Evolutionary conservation across 2,113 vertebrate species (phyloP).

Genomic region (Myodes glareolus): DNA sequence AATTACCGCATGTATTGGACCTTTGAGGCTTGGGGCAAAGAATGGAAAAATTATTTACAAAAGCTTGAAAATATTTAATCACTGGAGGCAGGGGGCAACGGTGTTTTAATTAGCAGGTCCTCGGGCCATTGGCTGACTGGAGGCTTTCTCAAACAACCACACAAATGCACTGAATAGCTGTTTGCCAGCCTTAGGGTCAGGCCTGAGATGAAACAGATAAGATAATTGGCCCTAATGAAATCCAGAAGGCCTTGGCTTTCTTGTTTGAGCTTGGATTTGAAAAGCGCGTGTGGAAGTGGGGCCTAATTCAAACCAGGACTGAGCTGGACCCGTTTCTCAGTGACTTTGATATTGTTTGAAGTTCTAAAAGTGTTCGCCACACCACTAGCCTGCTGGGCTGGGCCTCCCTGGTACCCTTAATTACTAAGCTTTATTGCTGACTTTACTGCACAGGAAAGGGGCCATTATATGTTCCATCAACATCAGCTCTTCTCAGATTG

Average conservation of each 20-base stretch:
- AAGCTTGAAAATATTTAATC: slow-evolving; percentile 99
- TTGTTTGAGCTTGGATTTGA: slow-evolving; percentile 98
- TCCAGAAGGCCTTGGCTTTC: slow-evolving; percentile 95
- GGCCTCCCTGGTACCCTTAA: slow-evolving; percentile 98
- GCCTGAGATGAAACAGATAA: slow-evolving; percentile 99
- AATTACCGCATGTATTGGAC: slow-evolving; percentile 89
- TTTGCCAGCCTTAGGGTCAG: slow-evolving; percentile 98
- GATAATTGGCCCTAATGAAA: slow-evolving; percentile 99
- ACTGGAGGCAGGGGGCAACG: slow-evolving; percentile 95
- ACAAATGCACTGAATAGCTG: slow-evolving; percentile 91
- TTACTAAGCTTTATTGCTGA: slow-evolving; percentile 98
- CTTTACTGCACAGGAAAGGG: slow-evolving; percentile 99
- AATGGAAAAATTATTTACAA: slow-evolving; percentile 98
- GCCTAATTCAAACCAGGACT: slow-evolving; percentile 99
- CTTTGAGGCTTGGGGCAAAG: slow-evolving; percentile 93
- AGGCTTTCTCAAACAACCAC: slow-evolving; percentile 95
- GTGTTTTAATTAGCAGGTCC: slow-evolving; percentile 98
- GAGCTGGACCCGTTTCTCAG: slow-evolving; percentile 91
- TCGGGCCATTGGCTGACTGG: slow-evolving; percentile 94
- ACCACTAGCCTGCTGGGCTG: slow-evolving; percentile 94
- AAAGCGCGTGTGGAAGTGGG: slow-evolving; percentile 91
- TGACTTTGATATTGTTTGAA: slow-evolving; percentile 98
- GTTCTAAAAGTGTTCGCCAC: slow-evolving; percentile 95
- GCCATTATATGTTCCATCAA: slow-evolving; percentile 99
- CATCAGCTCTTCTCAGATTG: slow-evolving; percentile 95